phyloP scores from a whole-genome alignment of 2,797 vertebrate species.

The Discoglossus pictus region DNA sequence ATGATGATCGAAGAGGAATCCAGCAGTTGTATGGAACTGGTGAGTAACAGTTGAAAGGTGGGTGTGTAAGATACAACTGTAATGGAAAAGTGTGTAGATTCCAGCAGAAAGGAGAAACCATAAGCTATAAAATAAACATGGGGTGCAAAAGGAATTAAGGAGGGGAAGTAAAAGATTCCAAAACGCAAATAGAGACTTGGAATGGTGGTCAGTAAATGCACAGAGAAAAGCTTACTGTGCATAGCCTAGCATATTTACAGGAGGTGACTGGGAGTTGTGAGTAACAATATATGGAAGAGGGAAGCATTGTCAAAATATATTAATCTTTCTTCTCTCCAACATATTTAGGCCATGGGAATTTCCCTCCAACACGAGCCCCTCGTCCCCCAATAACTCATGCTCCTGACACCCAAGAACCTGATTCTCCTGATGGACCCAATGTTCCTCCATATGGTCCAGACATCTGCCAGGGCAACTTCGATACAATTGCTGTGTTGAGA shows the following conservation, averaged over 20 bases:
- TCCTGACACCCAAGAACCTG: slow-evolving; percentile 43
- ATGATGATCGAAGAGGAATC: slow-evolving; percentile 86
- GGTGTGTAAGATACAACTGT: too few species aligned
- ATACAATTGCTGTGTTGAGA: slow-evolving; percentile 84
- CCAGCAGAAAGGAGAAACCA: too few species aligned
- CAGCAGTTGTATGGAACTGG: slow-evolving; percentile 84
- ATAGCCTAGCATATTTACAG: too few species aligned
- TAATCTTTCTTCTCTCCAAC: neutral
- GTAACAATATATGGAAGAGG: neutral
- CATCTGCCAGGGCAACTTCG: slow-evolving; percentile 89
- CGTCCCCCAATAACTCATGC: slow-evolving; percentile 57
- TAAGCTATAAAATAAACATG: too few species aligned
- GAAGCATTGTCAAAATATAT: neutral
- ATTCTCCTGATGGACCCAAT: slow-evolving; percentile 60
- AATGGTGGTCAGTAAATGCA: too few species aligned
- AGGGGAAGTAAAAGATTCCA: too few species aligned
- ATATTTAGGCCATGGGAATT: slow-evolving; percentile 56
- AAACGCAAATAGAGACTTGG: too few species aligned
- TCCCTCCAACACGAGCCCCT: slow-evolving; percentile 61
- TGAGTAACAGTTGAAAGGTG: slow-evolving; percentile 2
- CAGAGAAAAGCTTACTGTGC: too few species aligned
- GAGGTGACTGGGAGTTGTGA: too few species aligned
- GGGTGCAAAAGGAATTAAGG: too few species aligned
- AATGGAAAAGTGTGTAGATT: too few species aligned
- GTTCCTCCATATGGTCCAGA: slow-evolving; percentile 74